Percentiles rank a stretch among this genome's conserved stretches.
These are phyloP conservation scores for Coelinius sp. DNA, from an alignment of 2,888 invertebrate species.

Conservation along the genomic window DNA sequence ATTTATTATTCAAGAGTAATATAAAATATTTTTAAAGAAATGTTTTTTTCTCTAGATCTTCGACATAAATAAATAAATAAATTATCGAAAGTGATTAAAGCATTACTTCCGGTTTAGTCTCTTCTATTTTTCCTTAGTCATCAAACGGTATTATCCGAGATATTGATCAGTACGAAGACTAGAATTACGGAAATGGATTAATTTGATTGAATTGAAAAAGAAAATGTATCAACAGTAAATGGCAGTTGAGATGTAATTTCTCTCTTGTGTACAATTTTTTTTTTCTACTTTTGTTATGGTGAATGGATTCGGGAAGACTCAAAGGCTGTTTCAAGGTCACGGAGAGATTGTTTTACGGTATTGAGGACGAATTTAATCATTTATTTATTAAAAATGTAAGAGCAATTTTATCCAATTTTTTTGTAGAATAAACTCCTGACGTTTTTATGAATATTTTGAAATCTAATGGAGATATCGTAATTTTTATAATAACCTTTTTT, in stretches of 20 bases:
- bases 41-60: no score
- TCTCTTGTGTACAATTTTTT: neutral
- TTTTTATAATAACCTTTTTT: no score
- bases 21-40: neutral
- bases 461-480: no score
- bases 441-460: neutral
- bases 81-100: constrained; percentile 19
- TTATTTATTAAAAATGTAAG: neutral
- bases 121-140: constrained; percentile 4
- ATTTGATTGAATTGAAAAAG: constrained; percentile 3
- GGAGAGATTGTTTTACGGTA: neutral
- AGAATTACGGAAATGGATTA: constrained; percentile 16
- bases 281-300: neutral
- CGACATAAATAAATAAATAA: neutral
- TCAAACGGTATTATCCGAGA: constrained; percentile 20
- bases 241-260: neutral
- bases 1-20: neutral
- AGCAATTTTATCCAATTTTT: neutral
- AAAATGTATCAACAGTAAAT: neutral
- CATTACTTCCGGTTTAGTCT: constrained; percentile 10
- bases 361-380: neutral
- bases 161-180: constrained; percentile 2
- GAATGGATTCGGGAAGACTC: neutral
- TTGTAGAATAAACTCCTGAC: constrained; percentile 1
- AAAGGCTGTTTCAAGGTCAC: constrained; percentile 8